phyloP scores from a whole-genome alignment of 2,888 invertebrate genomes.

The Odontocolon sp. region DNA sequence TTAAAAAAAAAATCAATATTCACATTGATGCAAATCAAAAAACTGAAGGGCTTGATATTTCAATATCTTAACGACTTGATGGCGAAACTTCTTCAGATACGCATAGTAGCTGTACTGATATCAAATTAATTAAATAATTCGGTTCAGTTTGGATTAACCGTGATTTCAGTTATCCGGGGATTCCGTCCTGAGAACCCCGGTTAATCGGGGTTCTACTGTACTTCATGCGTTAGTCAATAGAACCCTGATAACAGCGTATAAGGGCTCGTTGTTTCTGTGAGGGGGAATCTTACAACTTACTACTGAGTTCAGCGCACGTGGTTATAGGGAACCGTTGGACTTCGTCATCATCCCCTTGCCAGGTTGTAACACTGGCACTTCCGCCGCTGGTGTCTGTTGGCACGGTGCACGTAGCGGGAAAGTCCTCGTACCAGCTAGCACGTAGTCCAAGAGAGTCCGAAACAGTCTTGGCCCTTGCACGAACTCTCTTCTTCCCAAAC shows the following conservation, averaged over 20 bases:
- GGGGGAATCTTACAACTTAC: conserved; percentile 6
- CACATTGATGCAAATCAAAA: too few species aligned
- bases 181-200: too few species aligned
- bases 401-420: conserved; percentile 31
- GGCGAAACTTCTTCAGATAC: too few species aligned
- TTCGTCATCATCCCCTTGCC: background rate
- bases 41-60: too few species aligned
- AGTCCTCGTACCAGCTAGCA: conserved; percentile 19
- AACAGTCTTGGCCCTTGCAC: conserved; percentile 54
- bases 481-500: conserved; percentile 48
- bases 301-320: conserved; percentile 20
- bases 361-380: background rate
- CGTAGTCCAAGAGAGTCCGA: conserved; percentile 31
- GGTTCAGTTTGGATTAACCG: too few species aligned
- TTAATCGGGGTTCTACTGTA: too few species aligned
- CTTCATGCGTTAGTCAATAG: too few species aligned
- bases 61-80: too few species aligned
- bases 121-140: too few species aligned
- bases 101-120: too few species aligned
- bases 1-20: too few species aligned
- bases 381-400: background rate
- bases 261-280: conserved; percentile 2
- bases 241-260: background rate
- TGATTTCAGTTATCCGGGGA: too few species aligned
- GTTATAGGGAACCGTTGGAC: background rate